A percentile compares a stretch with the other conserved stretches of the same genome.
These are phyloP conservation scores for human DNA, from an alignment of 2,113 vertebrate genomes.

Conservation along the genomic window GRCh38 chr1:227080001-227080500, in stretches of 20 bases:
- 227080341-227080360: constrained; percentile 48
- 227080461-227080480: constrained; percentile 13
- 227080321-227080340: constrained; percentile 33
- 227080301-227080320: constrained; percentile 23
- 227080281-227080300: constrained; percentile 20
- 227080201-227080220: neutral
- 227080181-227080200: neutral
- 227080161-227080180: constrained; percentile 56
- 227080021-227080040: neutral
- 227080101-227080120: neutral
- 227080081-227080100: neutral
- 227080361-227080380: constrained; percentile 53
- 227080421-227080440: constrained; percentile 54
- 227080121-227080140: neutral
- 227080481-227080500: constrained; percentile 17
- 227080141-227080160: neutral
- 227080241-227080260: constrained; percentile 41
- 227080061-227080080: neutral
- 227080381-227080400: constrained; percentile 2
- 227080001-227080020: neutral
- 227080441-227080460: constrained; percentile 53
- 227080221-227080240: neutral
- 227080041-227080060: neutral
- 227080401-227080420: constrained; percentile 10
- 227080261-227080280: neutral